Evolutionary conservation across 2,113 vertebrate species (phyloP).

Genomic region (Pyrgilauda ruficollis): DNA sequence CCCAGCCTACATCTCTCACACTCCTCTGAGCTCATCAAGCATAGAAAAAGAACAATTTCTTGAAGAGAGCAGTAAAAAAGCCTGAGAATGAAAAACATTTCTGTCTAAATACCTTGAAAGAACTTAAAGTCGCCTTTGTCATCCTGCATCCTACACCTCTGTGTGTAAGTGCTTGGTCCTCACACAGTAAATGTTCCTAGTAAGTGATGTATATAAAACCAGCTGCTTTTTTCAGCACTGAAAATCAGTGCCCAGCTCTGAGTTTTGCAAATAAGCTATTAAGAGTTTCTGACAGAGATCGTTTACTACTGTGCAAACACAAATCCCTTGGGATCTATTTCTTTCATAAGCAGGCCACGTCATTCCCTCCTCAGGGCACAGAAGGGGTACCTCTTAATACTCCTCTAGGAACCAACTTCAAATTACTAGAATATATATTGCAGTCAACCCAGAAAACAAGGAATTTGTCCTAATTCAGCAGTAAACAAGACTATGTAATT

Average conservation of each 20-base stretch:
- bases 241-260: neutral
- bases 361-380: neutral
- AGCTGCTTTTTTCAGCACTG: neutral
- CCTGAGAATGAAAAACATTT: neutral
- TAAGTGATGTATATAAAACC: neutral
- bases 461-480: neutral
- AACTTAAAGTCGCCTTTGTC: neutral
- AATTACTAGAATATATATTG: neutral
- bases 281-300: neutral
- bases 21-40: neutral
- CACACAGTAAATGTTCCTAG: neutral
- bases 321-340: neutral
- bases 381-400: neutral
- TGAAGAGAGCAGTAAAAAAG: neutral
- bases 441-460: neutral
- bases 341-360: neutral
- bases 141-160: neutral
- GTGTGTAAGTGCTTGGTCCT: neutral
- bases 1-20: neutral
- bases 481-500: neutral
- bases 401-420: neutral
- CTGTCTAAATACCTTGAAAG: neutral
- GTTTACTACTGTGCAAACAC: neutral
- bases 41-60: neutral
- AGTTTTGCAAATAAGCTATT: neutral